Conservation (phyloP, 2,888 invertebrate genomes). For the Eudemis profundana region DNA sequence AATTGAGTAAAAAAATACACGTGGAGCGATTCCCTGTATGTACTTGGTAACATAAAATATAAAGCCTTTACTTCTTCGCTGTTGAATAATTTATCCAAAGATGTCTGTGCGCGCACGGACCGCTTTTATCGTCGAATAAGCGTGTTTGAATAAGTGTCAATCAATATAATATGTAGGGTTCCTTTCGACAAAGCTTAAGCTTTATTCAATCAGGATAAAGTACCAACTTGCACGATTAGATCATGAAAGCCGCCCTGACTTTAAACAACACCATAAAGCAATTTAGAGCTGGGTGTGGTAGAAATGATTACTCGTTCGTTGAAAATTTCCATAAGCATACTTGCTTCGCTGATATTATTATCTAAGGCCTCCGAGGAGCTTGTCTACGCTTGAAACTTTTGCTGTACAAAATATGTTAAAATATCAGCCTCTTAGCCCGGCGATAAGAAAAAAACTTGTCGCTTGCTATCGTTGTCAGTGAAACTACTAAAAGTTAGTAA, state of each 20-base stretch:
- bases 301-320: conserved; percentile 32
- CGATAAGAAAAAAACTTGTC: conserved; percentile 38
- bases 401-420: conserved; percentile 32
- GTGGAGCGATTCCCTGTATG: conserved; percentile 68
- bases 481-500: conserved; percentile 67
- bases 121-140: conserved; percentile 10
- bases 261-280: conserved; percentile 19
- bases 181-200: neutral
- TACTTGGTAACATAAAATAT: conserved; percentile 70
- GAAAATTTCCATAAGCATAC: conserved; percentile 27
- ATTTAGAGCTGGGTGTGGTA: conserved; percentile 19
- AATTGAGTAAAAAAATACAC: conserved; percentile 65
- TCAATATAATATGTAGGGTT: neutral
- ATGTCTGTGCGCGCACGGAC: conserved; percentile 54
- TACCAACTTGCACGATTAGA: neutral
- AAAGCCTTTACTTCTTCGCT: conserved; percentile 56
- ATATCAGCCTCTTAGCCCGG: conserved; percentile 23
- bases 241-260: neutral
- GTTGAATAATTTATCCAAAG: conserved; percentile 77
- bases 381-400: conserved; percentile 26
- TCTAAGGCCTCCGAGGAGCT: conserved; percentile 26
- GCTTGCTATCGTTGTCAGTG: conserved; percentile 32
- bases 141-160: conserved; percentile 19
- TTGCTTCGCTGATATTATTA: conserved; percentile 25
- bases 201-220: conserved; percentile 12